phyloP scores from a whole-genome alignment of 2,797 vertebrate species.

The Melanotaenia pygmaea region DNA sequence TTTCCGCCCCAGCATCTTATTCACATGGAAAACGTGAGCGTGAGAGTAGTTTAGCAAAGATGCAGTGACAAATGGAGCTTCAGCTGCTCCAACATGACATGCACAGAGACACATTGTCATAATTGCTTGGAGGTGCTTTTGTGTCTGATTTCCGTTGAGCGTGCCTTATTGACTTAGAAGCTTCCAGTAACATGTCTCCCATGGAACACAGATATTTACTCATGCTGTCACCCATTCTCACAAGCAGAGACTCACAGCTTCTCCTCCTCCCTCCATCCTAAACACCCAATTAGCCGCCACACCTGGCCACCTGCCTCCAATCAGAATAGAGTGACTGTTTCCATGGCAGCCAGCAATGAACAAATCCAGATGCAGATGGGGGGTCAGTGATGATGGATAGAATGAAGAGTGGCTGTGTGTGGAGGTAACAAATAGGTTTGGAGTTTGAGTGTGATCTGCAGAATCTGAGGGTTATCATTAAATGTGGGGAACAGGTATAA shows the following conservation, averaged over 20 bases:
- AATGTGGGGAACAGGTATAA: not conserved
- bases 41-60: slow-evolving; percentile 32
- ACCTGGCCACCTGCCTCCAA: slow-evolving; percentile 81
- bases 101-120: slow-evolving; percentile 45
- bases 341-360: slow-evolving; percentile 54
- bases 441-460: slow-evolving; percentile 13
- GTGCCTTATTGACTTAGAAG: slow-evolving; percentile 59
- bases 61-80: slow-evolving; percentile 39
- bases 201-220: slow-evolving; percentile 34
- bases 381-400: slow-evolving; percentile 49
- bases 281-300: slow-evolving; percentile 69
- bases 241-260: slow-evolving; percentile 47
- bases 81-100: slow-evolving; percentile 34
- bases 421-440: slow-evolving; percentile 28
- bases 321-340: slow-evolving; percentile 60
- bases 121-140: slow-evolving; percentile 39
- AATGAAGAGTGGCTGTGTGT: slow-evolving; percentile 24
- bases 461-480: slow-evolving; percentile 7
- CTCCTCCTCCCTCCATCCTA: slow-evolving; percentile 69
- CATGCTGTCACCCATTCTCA: slow-evolving; percentile 21
- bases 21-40: slow-evolving; percentile 12
- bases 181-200: slow-evolving; percentile 49
- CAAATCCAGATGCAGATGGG: slow-evolving; percentile 47
- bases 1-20: slow-evolving; percentile 11
- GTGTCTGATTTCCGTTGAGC: slow-evolving; percentile 54